Evolutionary conservation across 2,797 vertebrate species (phyloP).

Genomic region (Toxotes lorentzi): DNA sequence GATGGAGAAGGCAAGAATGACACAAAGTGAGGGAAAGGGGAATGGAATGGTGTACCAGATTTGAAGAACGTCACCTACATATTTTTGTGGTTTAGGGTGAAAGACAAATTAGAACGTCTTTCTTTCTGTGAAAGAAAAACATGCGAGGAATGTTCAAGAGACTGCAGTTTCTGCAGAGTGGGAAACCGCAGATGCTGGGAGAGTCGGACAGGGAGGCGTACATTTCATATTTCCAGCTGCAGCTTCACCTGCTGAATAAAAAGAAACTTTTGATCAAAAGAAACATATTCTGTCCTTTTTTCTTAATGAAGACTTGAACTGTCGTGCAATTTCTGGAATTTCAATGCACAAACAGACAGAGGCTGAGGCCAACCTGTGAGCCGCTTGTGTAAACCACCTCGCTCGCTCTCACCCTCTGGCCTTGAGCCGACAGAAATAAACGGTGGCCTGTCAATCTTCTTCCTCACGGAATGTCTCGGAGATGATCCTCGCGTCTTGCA

Average conservation of each 20-base stretch:
- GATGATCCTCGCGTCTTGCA: slow-evolving; percentile 27
- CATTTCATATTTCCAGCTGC: slow-evolving; percentile 35
- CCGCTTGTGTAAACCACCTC: slow-evolving; percentile 35
- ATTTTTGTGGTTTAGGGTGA: slow-evolving; percentile 48
- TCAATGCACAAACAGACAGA: slow-evolving; percentile 45
- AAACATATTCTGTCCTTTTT: slow-evolving; percentile 27
- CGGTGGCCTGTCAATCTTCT: slow-evolving; percentile 55
- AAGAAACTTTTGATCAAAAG: slow-evolving; percentile 39
- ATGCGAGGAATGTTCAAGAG: slow-evolving; percentile 67
- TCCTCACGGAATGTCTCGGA: slow-evolving; percentile 46
- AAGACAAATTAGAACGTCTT: slow-evolving; percentile 61
- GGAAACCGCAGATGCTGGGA: slow-evolving; percentile 49
- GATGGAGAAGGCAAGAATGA: slow-evolving; percentile 9
- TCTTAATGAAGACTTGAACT: slow-evolving; percentile 14
- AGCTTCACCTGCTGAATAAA: slow-evolving; percentile 54
- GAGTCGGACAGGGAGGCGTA: slow-evolving; percentile 1
- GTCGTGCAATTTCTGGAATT: slow-evolving; percentile 46
- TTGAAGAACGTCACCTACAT: slow-evolving; percentile 46
- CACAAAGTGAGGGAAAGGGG: not conserved
- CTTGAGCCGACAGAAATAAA: slow-evolving; percentile 67
- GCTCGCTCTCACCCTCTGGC: slow-evolving; percentile 40
- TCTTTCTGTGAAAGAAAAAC: slow-evolving; percentile 63
- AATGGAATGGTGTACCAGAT: not conserved
- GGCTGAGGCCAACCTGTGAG: slow-evolving; percentile 43
- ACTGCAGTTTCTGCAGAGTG: slow-evolving; percentile 43